Percentiles rank a stretch among this genome's conserved stretches.
phyloP scores from a whole-genome alignment of 2,797 vertebrate species.

The Borostomias antarcticus region DNA sequence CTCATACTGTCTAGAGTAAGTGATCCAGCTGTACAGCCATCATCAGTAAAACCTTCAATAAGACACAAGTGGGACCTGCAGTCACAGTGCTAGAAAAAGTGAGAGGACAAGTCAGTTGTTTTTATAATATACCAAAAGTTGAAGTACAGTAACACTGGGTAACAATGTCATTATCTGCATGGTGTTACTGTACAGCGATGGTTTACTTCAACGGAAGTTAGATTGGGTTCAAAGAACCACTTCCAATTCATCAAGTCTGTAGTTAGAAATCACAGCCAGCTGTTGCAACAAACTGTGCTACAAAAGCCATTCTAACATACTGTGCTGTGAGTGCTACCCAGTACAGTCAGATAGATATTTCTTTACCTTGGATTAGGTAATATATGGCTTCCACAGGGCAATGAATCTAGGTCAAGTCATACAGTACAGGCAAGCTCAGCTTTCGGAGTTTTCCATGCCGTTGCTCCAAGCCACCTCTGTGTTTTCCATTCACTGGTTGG shows the following conservation, averaged over 20 bases:
- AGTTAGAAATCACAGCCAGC: conserved; percentile 15
- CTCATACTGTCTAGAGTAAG: too few relatives aligned
- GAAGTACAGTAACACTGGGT: too few relatives aligned
- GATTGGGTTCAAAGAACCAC: neutral
- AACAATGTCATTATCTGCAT: too few relatives aligned
- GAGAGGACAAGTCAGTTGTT: too few relatives aligned
- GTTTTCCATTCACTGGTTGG: conserved; percentile 65
- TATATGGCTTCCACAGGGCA: conserved; percentile 62
- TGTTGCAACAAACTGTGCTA: conserved; percentile 30
- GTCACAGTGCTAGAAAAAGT: too few relatives aligned
- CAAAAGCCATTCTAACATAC: conserved; percentile 45
- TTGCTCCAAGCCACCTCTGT: conserved; percentile 52
- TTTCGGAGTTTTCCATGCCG: conserved; percentile 68
- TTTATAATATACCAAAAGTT: too few relatives aligned
- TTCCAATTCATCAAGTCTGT: neutral
- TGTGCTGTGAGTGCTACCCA: conserved; percentile 23
- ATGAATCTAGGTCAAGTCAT: conserved; percentile 71
- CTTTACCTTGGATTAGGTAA: conserved; percentile 71
- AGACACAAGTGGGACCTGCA: too few relatives aligned
- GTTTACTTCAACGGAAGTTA: too few relatives aligned
- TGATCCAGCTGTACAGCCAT: too few relatives aligned
- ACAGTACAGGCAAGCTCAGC: conserved; percentile 64
- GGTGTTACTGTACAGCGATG: too few relatives aligned
- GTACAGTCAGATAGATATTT: conserved; percentile 50
- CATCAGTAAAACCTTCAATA: too few relatives aligned